phyloP scores from a whole-genome alignment of 2,797 vertebrate species.

The Fistularia commersonii region DNA sequence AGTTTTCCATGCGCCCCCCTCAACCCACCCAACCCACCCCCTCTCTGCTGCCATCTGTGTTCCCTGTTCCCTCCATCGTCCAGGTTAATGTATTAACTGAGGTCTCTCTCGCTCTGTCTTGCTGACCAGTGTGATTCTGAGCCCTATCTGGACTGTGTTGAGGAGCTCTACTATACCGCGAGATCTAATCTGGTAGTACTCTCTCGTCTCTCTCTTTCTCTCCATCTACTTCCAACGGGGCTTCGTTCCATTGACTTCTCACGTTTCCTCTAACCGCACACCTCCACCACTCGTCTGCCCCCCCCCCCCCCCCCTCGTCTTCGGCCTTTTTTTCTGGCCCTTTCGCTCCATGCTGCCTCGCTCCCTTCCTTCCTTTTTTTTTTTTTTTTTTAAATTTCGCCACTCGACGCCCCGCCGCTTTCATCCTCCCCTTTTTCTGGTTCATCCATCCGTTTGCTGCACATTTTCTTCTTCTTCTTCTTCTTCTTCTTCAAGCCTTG shows the following conservation, averaged over 20 bases:
- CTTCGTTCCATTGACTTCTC: slow-evolving; percentile 1
- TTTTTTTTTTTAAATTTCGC: slow-evolving; percentile 33
- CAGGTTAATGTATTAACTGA: slow-evolving; percentile 85
- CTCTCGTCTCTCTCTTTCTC: slow-evolving; percentile 53
- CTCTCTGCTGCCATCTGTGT: slow-evolving; percentile 16
- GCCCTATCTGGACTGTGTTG: slow-evolving; percentile 95
- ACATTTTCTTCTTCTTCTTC: too few relatives aligned
- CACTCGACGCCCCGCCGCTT: slow-evolving; percentile 34
- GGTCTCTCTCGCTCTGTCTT: slow-evolving; percentile 80
- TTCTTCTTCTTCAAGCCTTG: slow-evolving; percentile 35
- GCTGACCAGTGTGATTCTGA: slow-evolving; percentile 92
- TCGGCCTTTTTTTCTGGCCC: slow-evolving; percentile 17
- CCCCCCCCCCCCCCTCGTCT: slow-evolving; percentile 36
- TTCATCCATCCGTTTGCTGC: slow-evolving; percentile 34
- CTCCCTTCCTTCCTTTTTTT: slow-evolving; percentile 44
- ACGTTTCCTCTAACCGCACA: slow-evolving; percentile 8
- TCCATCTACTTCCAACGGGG: slow-evolving; percentile 3
- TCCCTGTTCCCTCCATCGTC: slow-evolving; percentile 49
- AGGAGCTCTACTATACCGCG: slow-evolving; percentile 98
- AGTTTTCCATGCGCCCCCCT: slow-evolving; percentile 29
- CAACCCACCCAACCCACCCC: not conserved
- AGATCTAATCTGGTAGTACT: slow-evolving; percentile 96
- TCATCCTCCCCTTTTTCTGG: slow-evolving; percentile 33
- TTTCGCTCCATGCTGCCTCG: slow-evolving; percentile 53
- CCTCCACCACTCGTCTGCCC: not conserved